Evolutionary conservation across 2,113 vertebrate genomes (phyloP).

Genomic region (Chloropsis hardwickii): DNA sequence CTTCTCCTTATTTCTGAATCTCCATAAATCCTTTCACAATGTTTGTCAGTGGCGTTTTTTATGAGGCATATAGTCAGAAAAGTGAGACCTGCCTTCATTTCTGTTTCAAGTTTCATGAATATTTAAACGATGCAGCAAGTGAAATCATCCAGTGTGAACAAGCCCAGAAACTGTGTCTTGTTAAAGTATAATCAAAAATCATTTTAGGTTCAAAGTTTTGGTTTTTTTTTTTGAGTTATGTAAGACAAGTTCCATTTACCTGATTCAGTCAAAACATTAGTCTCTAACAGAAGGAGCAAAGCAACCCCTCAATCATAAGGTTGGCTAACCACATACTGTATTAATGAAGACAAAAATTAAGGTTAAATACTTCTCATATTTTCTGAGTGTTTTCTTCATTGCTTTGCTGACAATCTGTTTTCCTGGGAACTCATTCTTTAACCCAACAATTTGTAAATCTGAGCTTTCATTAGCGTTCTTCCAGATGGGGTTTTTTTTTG

Average conservation of each 20-base stretch:
- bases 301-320: background rate
- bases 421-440: background rate
- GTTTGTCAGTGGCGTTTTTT: background rate
- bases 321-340: background rate
- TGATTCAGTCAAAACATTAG: background rate
- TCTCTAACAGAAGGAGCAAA: background rate
- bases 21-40: background rate
- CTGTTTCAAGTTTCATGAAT: conserved; percentile 33
- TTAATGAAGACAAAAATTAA: background rate
- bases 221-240: background rate
- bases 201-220: background rate
- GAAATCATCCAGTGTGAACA: conserved; percentile 17
- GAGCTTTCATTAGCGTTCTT: background rate
- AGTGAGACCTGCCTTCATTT: conserved; percentile 13
- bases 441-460: background rate
- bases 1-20: background rate
- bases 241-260: conserved; percentile 2
- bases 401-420: background rate
- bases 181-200: conserved; percentile 20
- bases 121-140: conserved; percentile 47
- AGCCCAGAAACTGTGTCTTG: background rate
- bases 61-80: background rate
- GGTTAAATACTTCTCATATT: background rate
- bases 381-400: background rate
- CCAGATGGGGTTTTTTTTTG: background rate